Base-by-base conservation (phyloP, 2,113 vertebrate genomes). In the Miniopterus natalensis region DNA sequence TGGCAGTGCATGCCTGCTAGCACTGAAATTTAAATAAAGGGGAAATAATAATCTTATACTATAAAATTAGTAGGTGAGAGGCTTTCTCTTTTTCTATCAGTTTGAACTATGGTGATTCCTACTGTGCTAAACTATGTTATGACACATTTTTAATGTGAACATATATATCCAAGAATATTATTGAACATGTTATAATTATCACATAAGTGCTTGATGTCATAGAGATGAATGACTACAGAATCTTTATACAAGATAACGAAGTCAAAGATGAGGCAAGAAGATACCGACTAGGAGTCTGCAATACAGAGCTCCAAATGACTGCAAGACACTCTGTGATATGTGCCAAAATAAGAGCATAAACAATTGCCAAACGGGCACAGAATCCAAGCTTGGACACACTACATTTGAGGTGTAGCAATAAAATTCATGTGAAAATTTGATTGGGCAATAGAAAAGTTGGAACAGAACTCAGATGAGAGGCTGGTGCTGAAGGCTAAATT, bases 1-100 rank as follows among this genome's bases (percentile, higher is more conserved):
- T 42, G 66, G 59, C 15, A 3, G 14, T 92, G 6, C 45, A 47
- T 12, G 71, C 42, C 45, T 93, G 65, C 80, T 74, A 49, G 45
- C 45, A 25, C 17, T 84, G 73, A 88, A 85, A 88, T 90, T 70
- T 87, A 95, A 95, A 61, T 95, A 61, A 91, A 84, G 4, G 23
- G n/a, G 40, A 81, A 90, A 92, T 73, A 70, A 73, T 53, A 91
- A 79, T 18, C 77, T 84, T 73, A 6, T 73, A 21, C 12, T 36
- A 1, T 53, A 68, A 88, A 95, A 53, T 74, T 77, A 88, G 9
- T 61, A 65, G 88, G 9, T 2, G 15, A 68, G 75, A 96, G 42
- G 36, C 20, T 77, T 70, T 53, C 9, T 18, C 40, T 83, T 93
- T 73, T 84, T 66, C 18, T 47, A 25, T 53, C 65, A 80, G 29